phyloP scores from a whole-genome alignment of 2,797 vertebrate genomes.

The Cuniculus paca region DNA sequence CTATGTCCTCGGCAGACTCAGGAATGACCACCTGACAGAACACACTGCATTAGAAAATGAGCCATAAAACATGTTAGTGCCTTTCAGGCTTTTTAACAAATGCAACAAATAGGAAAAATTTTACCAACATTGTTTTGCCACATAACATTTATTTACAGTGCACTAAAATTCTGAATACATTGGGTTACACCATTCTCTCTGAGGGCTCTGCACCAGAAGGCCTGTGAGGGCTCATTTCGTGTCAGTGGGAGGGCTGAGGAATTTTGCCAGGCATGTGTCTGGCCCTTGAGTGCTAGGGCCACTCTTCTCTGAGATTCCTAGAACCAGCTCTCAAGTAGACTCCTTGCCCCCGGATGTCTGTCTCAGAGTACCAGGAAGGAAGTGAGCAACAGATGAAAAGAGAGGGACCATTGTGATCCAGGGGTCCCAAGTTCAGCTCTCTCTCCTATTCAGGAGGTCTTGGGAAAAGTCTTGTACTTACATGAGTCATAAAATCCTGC shows the following conservation, averaged over 20 bases:
- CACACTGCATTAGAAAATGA: background rate
- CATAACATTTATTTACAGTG: background rate
- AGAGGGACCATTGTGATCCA: background rate
- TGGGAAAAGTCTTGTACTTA: background rate
- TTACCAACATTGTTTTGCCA: background rate
- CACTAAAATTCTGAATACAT: background rate
- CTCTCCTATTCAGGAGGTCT: background rate
- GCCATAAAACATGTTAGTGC: background rate
- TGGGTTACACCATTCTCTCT: background rate
- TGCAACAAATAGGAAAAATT: background rate
- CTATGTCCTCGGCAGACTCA: background rate
- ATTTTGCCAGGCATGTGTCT: background rate
- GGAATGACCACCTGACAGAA: background rate
- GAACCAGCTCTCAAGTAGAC: background rate
- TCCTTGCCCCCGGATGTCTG: background rate
- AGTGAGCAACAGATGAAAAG: background rate
- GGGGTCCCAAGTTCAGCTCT: background rate
- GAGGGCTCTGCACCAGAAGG: background rate
- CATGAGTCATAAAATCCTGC: background rate
- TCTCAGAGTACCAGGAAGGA: background rate
- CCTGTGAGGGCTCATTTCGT: background rate
- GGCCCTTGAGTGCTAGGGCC: background rate
- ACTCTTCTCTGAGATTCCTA: background rate
- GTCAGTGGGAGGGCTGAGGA: background rate
- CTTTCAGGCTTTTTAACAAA: background rate